These are phyloP conservation scores for Triops cancriformis DNA, from an alignment of 1,140 invertebrate species.

Conservation along the genomic window DNA sequence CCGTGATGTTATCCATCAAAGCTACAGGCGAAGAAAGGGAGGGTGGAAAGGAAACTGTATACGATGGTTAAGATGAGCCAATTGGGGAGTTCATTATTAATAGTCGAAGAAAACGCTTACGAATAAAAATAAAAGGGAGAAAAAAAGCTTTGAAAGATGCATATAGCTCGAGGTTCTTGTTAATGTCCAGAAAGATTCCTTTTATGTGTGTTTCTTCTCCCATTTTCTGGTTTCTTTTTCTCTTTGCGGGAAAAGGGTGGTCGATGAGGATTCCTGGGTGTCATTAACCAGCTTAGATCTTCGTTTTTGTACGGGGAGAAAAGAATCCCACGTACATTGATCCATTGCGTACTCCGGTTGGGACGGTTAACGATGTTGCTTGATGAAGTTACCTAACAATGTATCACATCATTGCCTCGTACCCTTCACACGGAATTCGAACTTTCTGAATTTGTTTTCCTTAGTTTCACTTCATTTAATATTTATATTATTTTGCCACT, in stretches of 20 bases:
- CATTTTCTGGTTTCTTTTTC: neutral
- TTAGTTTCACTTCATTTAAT: too few species aligned
- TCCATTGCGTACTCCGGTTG: neutral
- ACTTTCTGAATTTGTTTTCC: too few species aligned
- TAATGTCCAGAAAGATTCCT: slow-evolving; percentile 9
- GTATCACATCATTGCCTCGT: neutral
- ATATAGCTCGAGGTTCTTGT: neutral
- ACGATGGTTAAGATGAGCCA: neutral
- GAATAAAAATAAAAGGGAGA: neutral
- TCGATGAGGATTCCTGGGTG: neutral
- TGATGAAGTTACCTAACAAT: neutral
- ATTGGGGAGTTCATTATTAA: neutral
- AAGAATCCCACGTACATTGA: neutral
- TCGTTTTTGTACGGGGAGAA: neutral
- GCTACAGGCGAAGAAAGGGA: neutral
- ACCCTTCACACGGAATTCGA: neutral
- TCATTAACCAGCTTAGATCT: neutral
- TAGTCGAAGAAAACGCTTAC: neutral
- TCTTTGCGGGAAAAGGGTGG: neutral
- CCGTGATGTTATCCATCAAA: neutral
- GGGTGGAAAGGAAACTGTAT: neutral
- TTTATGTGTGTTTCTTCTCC: slow-evolving; percentile 10
- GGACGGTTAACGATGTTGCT: neutral
- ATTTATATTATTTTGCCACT: too few species aligned
- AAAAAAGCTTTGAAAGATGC: neutral